A percentile compares a stretch with the other conserved stretches of the same genome.
These are phyloP conservation scores for Hemiscyllium ocellatum DNA, from an alignment of 2,113 vertebrate genomes.

Conservation along the genomic window DNA sequence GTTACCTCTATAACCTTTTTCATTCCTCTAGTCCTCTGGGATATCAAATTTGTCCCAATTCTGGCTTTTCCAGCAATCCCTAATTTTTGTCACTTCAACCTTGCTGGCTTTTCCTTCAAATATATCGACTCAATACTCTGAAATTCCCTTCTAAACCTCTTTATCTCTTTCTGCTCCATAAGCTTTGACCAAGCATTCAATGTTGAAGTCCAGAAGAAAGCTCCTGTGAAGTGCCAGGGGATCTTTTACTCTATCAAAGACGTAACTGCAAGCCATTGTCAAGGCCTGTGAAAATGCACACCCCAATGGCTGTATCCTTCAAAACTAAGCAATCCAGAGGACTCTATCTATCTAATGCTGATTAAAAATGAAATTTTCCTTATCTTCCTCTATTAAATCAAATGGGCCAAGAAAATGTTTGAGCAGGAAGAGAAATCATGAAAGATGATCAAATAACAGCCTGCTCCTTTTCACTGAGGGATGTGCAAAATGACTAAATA, in stretches of 20 bases:
- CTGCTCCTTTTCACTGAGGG: constrained; percentile 38
- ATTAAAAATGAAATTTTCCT: constrained; percentile 48
- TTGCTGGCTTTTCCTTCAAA: neutral
- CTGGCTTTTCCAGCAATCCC: no score
- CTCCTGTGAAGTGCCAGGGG: neutral
- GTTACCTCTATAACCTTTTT: neutral
- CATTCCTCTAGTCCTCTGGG: neutral
- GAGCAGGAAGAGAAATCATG: constrained; percentile 43
- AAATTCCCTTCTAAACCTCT: neutral
- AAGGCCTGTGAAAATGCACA: neutral
- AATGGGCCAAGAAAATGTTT: constrained; percentile 44
- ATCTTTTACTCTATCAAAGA: neutral
- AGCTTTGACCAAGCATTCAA: neutral
- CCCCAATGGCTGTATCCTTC: constrained; percentile 25
- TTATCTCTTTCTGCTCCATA: neutral
- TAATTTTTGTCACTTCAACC: neutral
- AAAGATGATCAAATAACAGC: constrained; percentile 43
- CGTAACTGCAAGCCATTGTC: neutral
- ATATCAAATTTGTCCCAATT: neutral
- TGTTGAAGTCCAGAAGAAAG: neutral
- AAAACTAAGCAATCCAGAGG: constrained; percentile 45
- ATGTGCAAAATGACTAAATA: neutral
- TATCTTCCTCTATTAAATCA: constrained; percentile 44
- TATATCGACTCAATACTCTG: neutral
- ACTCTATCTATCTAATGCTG: constrained; percentile 40